Evolutionary conservation across 2,888 invertebrate species (phyloP), one percentile per base, ranked within the genome.

Genomic region (Hyalella azteca): DNA sequence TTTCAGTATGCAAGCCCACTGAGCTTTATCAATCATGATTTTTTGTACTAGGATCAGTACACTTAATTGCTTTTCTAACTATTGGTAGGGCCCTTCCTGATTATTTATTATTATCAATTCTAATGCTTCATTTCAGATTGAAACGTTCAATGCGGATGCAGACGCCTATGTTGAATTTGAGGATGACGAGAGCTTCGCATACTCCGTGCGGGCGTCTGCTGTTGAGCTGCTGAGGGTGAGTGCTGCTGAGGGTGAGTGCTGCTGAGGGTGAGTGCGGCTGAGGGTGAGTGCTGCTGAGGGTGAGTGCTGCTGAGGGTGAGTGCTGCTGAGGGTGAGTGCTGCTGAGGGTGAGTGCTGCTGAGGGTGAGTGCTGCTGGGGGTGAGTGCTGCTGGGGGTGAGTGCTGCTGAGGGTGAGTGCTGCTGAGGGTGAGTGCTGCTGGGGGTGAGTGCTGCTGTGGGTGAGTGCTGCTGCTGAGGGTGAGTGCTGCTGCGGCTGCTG

Each of bases 81-180:
- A n/a, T n/a, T n/a, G n/a, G n/a, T n/a, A n/a, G n/a, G n/a, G n/a
- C n/a, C n/a, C n/a, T n/a, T n/a, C n/a, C n/a, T n/a, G n/a, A n/a
- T n/a, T n/a, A n/a, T n/a, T n/a, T n/a, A n/a, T n/a, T n/a, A n/a
- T n/a, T n/a, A n/a, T 49, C 22, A 9, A 11, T 54, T 26, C 29
- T 36, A 2, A 22, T 66, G 2, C 66, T 15, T 22, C 11, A 13
- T 59, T 84, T 22, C 84, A 89, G 88, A 90, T 91, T 54, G 89
- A 90, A 82, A 87, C 89, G 50, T 93, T 92, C 92, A 89, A 89
- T 59, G 89, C 89, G 29, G 91, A 91, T 88, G 91, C 92, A 0
- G 92, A 91, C 86, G 91, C 91, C 86, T 93, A 92, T 88, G 91
- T 93, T 7, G 92, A 92, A 85, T 92, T 93, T 86, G 92, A 93